Percentiles rank a stretch among this genome's conserved stretches.
These are phyloP conservation scores for Crocuta crocuta DNA, from an alignment of 2,113 vertebrate species.

Conservation along the genomic window DNA sequence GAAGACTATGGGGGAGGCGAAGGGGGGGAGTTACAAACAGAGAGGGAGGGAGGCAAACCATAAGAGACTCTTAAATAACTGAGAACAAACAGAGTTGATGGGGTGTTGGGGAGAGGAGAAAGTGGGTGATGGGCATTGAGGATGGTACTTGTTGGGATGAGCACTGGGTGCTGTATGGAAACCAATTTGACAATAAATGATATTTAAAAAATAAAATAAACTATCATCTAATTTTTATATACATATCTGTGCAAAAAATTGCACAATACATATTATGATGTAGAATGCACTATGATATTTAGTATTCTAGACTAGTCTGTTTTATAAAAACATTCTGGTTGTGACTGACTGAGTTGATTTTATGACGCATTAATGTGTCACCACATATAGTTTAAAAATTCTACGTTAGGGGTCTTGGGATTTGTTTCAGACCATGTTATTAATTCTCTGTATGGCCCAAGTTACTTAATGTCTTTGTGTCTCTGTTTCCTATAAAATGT, in stretches of 20 bases:
- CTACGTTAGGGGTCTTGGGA: background rate
- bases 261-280: background rate
- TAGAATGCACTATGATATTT: background rate
- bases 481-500: background rate
- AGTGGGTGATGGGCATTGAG: no score
- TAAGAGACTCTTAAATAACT: no score
- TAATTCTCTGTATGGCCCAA: background rate
- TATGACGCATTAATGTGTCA: background rate
- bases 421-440: slow-evolving; percentile 20
- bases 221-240: background rate
- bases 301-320: background rate
- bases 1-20: no score
- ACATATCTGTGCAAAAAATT: background rate
- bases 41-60: no score
- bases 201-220: background rate
- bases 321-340: background rate
- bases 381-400: background rate
- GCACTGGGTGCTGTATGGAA: no score
- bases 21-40: no score
- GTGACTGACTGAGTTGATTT: background rate
- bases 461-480: background rate
- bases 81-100: no score
- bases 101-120: no score
- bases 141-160: no score
- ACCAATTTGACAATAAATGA: no score